Evolutionary conservation across 2,888 invertebrate genomes (phyloP).

Genomic region (Anthophora plumipes): DNA sequence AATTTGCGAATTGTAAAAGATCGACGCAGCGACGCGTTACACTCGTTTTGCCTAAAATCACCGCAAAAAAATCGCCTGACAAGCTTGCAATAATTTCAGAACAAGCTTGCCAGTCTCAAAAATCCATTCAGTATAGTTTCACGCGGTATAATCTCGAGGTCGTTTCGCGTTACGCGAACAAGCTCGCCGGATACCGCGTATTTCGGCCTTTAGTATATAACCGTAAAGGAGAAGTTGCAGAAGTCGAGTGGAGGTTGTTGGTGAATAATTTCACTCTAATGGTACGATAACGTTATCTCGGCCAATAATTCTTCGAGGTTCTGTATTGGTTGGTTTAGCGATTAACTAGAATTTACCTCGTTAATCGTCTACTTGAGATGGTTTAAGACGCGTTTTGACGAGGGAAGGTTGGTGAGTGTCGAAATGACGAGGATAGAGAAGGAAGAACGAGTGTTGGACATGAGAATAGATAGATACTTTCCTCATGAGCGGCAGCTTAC

Average conservation of each 20-base stretch:
- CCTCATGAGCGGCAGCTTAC: conserved; percentile 70
- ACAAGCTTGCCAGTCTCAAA: background rate
- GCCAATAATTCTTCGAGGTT: background rate
- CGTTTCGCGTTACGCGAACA: background rate
- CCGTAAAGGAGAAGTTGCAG: background rate
- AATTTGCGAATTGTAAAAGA: too few relatives aligned
- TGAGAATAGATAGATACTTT: conserved; percentile 67
- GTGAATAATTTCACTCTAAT: conserved; percentile 1
- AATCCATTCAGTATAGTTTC: background rate
- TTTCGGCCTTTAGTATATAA: background rate
- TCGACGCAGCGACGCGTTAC: background rate
- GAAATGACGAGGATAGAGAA: conserved; percentile 20
- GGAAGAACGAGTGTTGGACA: conserved; percentile 20
- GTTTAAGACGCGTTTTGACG: conserved; percentile 14
- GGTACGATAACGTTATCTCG: background rate
- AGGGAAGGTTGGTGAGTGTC: conserved; percentile 4
- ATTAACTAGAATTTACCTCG: background rate
- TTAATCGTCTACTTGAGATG: background rate
- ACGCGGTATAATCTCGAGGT: background rate
- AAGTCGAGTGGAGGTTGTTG: background rate
- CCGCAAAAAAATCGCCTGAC: too few relatives aligned
- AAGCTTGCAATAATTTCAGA: background rate
- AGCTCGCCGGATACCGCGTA: background rate
- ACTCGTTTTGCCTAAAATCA: too few relatives aligned
- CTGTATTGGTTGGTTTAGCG: background rate